phyloP scores from a whole-genome alignment of 2,888 invertebrate species.

The Pseudanteris insignis region DNA sequence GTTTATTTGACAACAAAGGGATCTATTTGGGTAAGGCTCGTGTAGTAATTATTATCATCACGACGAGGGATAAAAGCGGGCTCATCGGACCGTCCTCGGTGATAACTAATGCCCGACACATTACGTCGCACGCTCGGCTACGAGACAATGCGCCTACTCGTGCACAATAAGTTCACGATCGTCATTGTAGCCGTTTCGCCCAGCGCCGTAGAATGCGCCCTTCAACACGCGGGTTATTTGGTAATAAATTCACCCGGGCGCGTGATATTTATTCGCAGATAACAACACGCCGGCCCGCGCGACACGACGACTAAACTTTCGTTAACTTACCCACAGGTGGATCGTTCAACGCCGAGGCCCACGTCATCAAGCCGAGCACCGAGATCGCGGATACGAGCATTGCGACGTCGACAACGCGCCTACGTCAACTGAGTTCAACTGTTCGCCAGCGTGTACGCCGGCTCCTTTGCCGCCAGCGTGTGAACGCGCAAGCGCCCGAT shows the following conservation, averaged over 20 bases:
- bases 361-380: slow-evolving; percentile 59
- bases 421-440: slow-evolving; percentile 59
- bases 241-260: slow-evolving; percentile 35
- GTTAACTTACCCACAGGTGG: slow-evolving; percentile 59
- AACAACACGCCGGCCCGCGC: slow-evolving; percentile 5
- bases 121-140: slow-evolving; percentile 46
- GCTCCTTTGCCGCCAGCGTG: slow-evolving; percentile 57
- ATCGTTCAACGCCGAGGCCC: slow-evolving; percentile 61
- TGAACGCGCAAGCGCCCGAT: slow-evolving; percentile 48
- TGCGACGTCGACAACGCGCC: slow-evolving; percentile 62
- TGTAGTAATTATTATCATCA: slow-evolving; percentile 57
- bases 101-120: slow-evolving; percentile 58
- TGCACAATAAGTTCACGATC: slow-evolving; percentile 37
- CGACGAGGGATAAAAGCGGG: slow-evolving; percentile 58
- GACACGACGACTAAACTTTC: slow-evolving; percentile 11
- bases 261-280: slow-evolving; percentile 21
- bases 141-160: slow-evolving; percentile 39
- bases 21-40: slow-evolving; percentile 32
- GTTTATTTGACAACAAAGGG: slow-evolving; percentile 42
- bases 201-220: slow-evolving; percentile 23
- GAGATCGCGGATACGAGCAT: slow-evolving; percentile 58
- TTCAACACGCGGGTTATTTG: slow-evolving; percentile 33
- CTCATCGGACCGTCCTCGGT: slow-evolving; percentile 58
- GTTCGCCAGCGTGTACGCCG: slow-evolving; percentile 44
- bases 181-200: slow-evolving; percentile 36